These are phyloP conservation scores for Callionymus lyra DNA, from an alignment of 2,113 vertebrate species.

Conservation along the genomic window DNA sequence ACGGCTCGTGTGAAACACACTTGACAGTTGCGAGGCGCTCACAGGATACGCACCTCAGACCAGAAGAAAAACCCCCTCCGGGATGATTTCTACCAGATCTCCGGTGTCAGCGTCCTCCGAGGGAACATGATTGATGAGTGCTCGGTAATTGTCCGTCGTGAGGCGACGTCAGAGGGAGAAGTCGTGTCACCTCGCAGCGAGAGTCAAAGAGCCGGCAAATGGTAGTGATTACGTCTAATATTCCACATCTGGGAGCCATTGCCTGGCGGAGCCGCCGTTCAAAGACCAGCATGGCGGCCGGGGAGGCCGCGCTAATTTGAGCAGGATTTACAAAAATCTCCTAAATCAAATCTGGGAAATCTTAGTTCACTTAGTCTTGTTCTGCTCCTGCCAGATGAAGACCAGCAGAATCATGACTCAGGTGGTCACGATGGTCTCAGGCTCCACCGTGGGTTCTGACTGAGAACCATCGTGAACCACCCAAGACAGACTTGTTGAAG, in stretches of 20 bases:
- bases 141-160: conserved; percentile 50
- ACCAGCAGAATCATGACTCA: no score
- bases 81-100: conserved; percentile 48
- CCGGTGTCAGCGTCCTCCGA: conserved; percentile 25
- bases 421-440: no score
- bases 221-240: conserved; percentile 70
- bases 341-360: conserved; percentile 57
- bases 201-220: conserved; percentile 49
- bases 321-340: conserved; percentile 63
- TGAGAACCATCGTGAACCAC: conserved; percentile 54
- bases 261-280: conserved; percentile 56
- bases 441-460: conserved; percentile 17
- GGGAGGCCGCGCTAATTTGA: conserved; percentile 56
- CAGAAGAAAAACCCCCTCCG: conserved; percentile 3
- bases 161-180: conserved; percentile 43
- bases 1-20: conserved; percentile 7
- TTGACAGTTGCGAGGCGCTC: conserved; percentile 15
- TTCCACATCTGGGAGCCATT: conserved; percentile 67
- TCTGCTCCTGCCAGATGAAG: conserved; percentile 38
- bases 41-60: conserved; percentile 16
- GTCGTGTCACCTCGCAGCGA: conserved; percentile 56
- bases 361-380: conserved; percentile 57
- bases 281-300: conserved; percentile 46
- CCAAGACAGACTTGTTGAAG: conserved; percentile 52
- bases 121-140: conserved; percentile 52